phyloP scores from a whole-genome alignment of 2,797 vertebrate species.

The Podarcis lilfordi region DNA sequence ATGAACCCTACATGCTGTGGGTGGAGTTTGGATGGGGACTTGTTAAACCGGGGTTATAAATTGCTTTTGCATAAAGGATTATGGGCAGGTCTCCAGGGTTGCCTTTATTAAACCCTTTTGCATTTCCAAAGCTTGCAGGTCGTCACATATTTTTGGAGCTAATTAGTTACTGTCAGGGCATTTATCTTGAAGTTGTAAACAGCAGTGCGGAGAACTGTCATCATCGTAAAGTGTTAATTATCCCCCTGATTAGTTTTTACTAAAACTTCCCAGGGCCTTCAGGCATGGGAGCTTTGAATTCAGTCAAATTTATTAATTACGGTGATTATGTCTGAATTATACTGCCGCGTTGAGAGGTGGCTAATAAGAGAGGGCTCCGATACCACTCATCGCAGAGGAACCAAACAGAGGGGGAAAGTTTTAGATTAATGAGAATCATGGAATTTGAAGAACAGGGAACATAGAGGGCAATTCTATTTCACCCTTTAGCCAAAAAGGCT shows the following conservation, averaged over 20 bases:
- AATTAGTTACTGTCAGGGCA: constrained; percentile 37
- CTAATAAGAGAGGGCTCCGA: constrained; percentile 1
- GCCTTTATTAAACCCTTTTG: not conserved
- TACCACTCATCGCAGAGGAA: not conserved
- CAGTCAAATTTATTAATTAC: constrained; percentile 52
- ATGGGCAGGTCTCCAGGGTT: not conserved
- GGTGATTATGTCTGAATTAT: constrained; percentile 44
- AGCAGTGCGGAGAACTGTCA: constrained; percentile 24
- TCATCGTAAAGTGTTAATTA: constrained; percentile 61
- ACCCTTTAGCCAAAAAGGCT: too few species aligned
- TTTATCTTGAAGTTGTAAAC: constrained; percentile 31
- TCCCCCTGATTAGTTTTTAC: constrained; percentile 40
- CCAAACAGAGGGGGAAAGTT: not conserved
- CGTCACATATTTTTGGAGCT: not conserved
- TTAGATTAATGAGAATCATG: not conserved
- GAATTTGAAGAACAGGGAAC: not conserved
- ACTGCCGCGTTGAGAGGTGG: constrained; percentile 37
- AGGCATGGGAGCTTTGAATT: constrained; percentile 7
- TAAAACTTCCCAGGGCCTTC: constrained; percentile 39
- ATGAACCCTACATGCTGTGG: not conserved
- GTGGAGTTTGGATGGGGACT: constrained; percentile 1
- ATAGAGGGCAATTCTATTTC: too few species aligned
- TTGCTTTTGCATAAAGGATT: not conserved
- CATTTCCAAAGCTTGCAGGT: constrained; percentile 9
- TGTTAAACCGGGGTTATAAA: constrained; percentile 4